phyloP scores from a whole-genome alignment of 2,113 vertebrate species.

The Ramphastos sulfuratus region DNA sequence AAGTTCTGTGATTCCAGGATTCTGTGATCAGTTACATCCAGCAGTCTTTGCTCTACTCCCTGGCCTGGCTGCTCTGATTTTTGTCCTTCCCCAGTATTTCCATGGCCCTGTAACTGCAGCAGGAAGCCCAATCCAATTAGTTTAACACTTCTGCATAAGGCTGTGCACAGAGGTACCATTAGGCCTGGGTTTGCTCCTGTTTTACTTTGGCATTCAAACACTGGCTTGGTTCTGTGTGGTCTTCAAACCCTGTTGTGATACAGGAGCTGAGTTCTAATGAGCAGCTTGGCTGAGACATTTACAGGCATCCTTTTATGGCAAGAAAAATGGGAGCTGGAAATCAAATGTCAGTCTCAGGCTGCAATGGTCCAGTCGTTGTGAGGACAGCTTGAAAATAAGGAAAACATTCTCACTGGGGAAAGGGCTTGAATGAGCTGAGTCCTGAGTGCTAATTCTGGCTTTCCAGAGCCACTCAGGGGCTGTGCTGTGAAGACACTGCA shows the following conservation, averaged over 20 bases:
- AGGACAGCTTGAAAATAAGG: not conserved
- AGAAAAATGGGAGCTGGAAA: not conserved
- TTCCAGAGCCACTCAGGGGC: not conserved
- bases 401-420: not conserved
- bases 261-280: not conserved
- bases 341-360: not conserved
- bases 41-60: not conserved
- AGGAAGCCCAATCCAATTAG: not conserved
- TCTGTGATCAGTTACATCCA: not conserved
- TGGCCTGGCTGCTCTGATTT: not conserved
- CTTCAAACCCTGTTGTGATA: not conserved
- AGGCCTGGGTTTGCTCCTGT: not conserved
- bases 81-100: not conserved
- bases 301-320: not conserved
- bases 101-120: not conserved
- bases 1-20: too few relatives aligned
- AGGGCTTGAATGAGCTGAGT: not conserved
- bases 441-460: not conserved
- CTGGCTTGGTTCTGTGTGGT: not conserved
- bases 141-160: not conserved
- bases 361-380: not conserved
- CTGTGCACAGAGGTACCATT: not conserved
- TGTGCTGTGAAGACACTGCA: not conserved
- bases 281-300: not conserved
- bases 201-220: not conserved